Percentiles rank a stretch among this genome's conserved stretches.
Evolutionary conservation across 1,140 invertebrate genomes (phyloP).

Genomic region (Drosophila littoralis): DNA sequence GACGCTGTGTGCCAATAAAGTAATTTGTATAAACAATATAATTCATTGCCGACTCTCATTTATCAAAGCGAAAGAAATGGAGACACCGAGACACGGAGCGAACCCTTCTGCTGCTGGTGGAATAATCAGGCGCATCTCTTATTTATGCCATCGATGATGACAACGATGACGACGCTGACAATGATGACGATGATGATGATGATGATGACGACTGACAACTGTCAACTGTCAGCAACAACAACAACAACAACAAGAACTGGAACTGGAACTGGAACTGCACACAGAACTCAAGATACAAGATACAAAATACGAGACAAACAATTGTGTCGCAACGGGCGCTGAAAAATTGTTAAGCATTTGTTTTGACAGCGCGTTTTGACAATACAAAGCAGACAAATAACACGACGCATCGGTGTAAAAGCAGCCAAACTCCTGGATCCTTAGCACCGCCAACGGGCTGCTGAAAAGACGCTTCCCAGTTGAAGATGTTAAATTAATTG

Average conservation of each 20-base stretch:
- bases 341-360: slow-evolving; percentile 81
- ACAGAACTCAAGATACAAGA: neutral
- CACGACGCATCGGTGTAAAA: slow-evolving; percentile 52
- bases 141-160: slow-evolving; percentile 66
- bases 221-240: slow-evolving; percentile 72
- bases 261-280: slow-evolving; percentile 11
- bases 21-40: slow-evolving; percentile 81
- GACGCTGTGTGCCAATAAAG: slow-evolving; percentile 64
- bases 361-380: slow-evolving; percentile 80
- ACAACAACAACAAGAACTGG: slow-evolving; percentile 11
- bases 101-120: slow-evolving; percentile 47
- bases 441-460: no score
- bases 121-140: slow-evolving; percentile 47
- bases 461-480: neutral
- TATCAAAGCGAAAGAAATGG: slow-evolving; percentile 47
- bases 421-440: neutral
- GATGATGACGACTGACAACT: slow-evolving; percentile 64
- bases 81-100: slow-evolving; percentile 8
- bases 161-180: slow-evolving; percentile 26
- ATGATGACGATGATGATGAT: slow-evolving; percentile 36
- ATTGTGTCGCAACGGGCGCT: slow-evolving; percentile 61
- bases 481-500: slow-evolving; percentile 60
- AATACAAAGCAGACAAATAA: slow-evolving; percentile 76
- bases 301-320: slow-evolving; percentile 27
- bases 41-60: slow-evolving; percentile 70